phyloP scores from a whole-genome alignment of 1,140 invertebrate genomes.

The Planococcus citri region DNA sequence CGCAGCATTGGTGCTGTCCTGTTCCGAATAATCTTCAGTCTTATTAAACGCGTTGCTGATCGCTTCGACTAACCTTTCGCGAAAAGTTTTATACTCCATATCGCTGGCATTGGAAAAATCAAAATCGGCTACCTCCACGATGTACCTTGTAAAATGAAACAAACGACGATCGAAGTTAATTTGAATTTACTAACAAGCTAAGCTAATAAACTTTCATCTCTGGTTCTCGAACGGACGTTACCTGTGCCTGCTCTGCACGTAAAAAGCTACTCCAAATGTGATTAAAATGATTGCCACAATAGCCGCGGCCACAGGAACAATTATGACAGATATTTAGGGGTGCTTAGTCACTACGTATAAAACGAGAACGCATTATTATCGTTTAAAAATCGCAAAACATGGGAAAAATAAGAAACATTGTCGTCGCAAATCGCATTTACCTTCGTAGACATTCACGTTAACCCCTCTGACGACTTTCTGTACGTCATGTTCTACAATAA shows the following conservation, averaged over 20 bases:
- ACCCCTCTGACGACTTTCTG: conserved; percentile 50
- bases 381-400: neutral
- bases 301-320: conserved; percentile 66
- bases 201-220: too few species aligned
- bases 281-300: conserved; percentile 63
- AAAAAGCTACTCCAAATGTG: conserved; percentile 72
- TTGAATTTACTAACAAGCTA: too few species aligned
- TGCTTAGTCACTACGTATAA: conserved; percentile 51
- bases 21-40: conserved; percentile 29
- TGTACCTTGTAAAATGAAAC: conserved; percentile 43
- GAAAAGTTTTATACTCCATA: conserved; percentile 73
- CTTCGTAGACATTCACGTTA: conserved; percentile 66
- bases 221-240: too few species aligned
- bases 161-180: conserved; percentile 16
- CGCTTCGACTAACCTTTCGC: conserved; percentile 62
- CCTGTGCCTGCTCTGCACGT: conserved; percentile 60
- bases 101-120: conserved; percentile 67
- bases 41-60: conserved; percentile 45
- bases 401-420: neutral
- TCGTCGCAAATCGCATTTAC: conserved; percentile 37
- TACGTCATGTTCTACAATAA: conserved; percentile 60
- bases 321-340: conserved; percentile 67
- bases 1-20: conserved; percentile 24
- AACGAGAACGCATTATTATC: too few species aligned
- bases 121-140: conserved; percentile 73